Evolutionary conservation across 2,113 vertebrate genomes (phyloP), one percentile per base, ranked within the genome.

Genomic region (Chinchilla lanigera): DNA sequence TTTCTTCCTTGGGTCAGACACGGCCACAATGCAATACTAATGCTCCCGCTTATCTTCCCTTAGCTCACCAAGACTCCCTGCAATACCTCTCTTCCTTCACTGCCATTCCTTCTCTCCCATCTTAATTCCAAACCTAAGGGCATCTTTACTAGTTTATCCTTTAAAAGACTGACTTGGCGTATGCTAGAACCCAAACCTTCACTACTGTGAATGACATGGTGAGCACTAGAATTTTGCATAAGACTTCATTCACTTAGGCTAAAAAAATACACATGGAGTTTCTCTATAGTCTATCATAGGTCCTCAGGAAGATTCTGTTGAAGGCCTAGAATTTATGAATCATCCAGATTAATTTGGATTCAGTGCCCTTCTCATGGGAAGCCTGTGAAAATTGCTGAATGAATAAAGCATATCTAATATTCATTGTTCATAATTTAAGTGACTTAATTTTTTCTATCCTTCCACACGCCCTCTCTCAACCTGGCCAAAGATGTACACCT

Each of bases 1-100:
- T 95, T 78, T 96, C 54, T 87, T 93, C 86, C 33, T 89, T 41
- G 63, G 61, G 41, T 73, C n/a, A 22, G 75, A 94, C 28, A 9
- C 1, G 3, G 19, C 24, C 61, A 60, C 61, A 78, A 87, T 44
- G n/a, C 60, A 47, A 8, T 14, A 17, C 61, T 22, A 24, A 86
- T 44, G 28, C 9, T 71, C 78, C 41, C 1, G 3, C 47, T 78
- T 26, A 4, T 14, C 44, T 60, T 88, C 30, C 24, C 30, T 44
- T 41, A 17, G 38, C n/a, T 90, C 50, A 44, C 56, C 33, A 73
- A 44, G 14, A 7, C 75, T 90, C 60, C 50, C 5, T 44, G 4
- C 9, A 41, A 38, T n/a, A n/a, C 19, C 12, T 35, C 2, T 82
- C 33, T 94, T 63, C 52, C 16, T 87, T 73, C 61, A 38, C 54